A percentile compares a stretch with the other conserved stretches of the same genome.
phyloP scores from a whole-genome alignment of 35 echinoderm and acorn worm genomes.

The Ophioderma brevispina region DNA sequence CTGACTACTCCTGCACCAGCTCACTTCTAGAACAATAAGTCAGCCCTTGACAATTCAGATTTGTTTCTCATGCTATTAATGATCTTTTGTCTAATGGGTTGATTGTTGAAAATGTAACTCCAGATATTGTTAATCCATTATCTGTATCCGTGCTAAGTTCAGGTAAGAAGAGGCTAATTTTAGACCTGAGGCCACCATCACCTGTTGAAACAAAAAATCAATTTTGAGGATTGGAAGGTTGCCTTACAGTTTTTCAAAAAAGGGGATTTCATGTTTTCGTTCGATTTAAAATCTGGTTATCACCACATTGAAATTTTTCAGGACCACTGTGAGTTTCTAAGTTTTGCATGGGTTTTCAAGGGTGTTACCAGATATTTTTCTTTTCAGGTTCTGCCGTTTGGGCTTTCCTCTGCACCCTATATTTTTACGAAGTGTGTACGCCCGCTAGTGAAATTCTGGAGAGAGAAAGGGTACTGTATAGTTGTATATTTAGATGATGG shows the following conservation, averaged over 20 bases:
- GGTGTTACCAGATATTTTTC: conserved; percentile 24
- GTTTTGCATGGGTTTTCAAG: conserved; percentile 37
- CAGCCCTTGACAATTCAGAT: background rate
- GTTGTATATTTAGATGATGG: conserved; percentile 32
- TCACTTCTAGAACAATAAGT: background rate
- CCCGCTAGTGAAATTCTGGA: conserved; percentile 24
- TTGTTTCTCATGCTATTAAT: background rate
- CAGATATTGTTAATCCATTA: conserved; percentile 19
- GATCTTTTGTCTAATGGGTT: background rate
- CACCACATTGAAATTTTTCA: conserved; percentile 45
- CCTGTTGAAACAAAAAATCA: conserved; percentile 28
- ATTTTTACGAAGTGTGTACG: conserved; percentile 42
- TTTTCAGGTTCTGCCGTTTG: conserved; percentile 42
- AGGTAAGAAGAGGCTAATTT: conserved; percentile 37
- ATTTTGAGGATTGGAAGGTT: conserved; percentile 30
- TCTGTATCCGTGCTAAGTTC: conserved; percentile 8
- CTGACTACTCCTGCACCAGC: background rate
- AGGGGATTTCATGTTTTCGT: conserved; percentile 47
- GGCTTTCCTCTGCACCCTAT: conserved; percentile 22
- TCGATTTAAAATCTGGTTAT: conserved; percentile 35
- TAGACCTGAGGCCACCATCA: conserved; percentile 38
- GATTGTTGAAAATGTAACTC: background rate
- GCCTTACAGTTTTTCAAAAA: conserved; percentile 20
- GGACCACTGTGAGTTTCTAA: conserved; percentile 37
- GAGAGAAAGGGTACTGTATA: background rate